Evolutionary conservation across 2,113 vertebrate species (phyloP).

Genomic region (Rhombomys opimus): DNA sequence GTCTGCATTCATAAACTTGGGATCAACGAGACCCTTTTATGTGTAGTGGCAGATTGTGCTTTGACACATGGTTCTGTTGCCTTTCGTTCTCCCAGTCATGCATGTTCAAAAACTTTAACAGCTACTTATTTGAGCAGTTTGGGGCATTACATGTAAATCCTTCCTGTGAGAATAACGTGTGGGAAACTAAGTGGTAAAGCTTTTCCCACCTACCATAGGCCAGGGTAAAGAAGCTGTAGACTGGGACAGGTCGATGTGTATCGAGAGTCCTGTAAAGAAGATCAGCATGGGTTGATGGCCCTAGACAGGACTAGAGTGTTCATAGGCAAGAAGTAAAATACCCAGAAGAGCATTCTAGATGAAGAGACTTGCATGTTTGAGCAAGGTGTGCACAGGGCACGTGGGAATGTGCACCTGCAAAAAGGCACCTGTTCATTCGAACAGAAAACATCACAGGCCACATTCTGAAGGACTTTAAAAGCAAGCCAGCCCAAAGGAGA

Average conservation of each 20-base stretch:
- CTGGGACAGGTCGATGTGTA: rapidly evolving
- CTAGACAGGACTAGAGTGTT: not conserved
- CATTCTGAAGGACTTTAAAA: not conserved
- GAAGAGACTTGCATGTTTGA: not conserved
- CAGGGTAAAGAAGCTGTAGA: not conserved
- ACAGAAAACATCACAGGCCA: not conserved
- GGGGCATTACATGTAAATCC: not conserved
- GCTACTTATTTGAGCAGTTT: not conserved
- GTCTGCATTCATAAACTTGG: not conserved
- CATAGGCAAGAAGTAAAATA: not conserved
- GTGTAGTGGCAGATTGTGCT: not conserved
- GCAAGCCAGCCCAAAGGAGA: not conserved
- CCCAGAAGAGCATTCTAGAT: not conserved
- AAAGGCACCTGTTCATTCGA: not conserved
- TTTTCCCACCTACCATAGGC: not conserved
- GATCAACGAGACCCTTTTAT: not conserved
- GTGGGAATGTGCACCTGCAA: not conserved
- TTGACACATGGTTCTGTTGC: not conserved
- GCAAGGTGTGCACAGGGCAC: not conserved
- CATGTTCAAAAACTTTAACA: not conserved
- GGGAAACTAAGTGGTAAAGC: not conserved
- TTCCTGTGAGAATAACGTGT: not conserved
- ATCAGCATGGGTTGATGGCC: not conserved
- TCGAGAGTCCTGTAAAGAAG: not conserved
- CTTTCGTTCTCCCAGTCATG: not conserved